Evolutionary conservation across 2,888 invertebrate genomes (phyloP).

Genomic region (Allygus modestus): DNA sequence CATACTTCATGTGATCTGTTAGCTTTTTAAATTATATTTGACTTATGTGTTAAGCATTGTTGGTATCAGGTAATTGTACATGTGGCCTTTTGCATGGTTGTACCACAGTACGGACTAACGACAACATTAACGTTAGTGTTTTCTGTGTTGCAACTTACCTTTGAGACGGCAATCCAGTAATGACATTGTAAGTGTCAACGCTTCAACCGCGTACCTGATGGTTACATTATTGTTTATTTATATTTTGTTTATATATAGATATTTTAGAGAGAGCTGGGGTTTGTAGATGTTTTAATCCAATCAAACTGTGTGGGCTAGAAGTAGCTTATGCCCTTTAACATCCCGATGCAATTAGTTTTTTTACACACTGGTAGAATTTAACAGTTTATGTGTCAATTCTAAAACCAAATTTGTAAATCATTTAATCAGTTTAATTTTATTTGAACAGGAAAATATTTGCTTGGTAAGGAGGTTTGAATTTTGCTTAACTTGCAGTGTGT

Average conservation of each 20-base stretch:
- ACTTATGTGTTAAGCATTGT: neutral
- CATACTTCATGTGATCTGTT: neutral
- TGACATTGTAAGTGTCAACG: neutral
- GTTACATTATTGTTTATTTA: slow-evolving; percentile 24
- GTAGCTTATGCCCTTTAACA: neutral
- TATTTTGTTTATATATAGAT: slow-evolving; percentile 4
- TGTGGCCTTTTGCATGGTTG: neutral
- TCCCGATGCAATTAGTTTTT: neutral
- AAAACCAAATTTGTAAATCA: no score
- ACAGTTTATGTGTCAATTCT: no score
- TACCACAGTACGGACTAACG: no score
- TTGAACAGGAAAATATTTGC: no score
- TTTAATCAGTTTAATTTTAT: no score
- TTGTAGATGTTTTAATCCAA: neutral
- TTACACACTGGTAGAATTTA: no score
- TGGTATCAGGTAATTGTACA: no score
- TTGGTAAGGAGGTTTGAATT: no score
- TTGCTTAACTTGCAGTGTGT: no score
- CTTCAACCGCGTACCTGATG: slow-evolving; percentile 9
- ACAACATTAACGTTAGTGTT: neutral
- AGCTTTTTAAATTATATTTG: neutral
- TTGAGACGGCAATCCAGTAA: neutral
- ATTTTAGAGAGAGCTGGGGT: neutral
- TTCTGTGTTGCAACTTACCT: neutral
- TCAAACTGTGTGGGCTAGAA: neutral